Conservation (phyloP, 2,888 invertebrate species). For the Homarus gammarus region DNA sequence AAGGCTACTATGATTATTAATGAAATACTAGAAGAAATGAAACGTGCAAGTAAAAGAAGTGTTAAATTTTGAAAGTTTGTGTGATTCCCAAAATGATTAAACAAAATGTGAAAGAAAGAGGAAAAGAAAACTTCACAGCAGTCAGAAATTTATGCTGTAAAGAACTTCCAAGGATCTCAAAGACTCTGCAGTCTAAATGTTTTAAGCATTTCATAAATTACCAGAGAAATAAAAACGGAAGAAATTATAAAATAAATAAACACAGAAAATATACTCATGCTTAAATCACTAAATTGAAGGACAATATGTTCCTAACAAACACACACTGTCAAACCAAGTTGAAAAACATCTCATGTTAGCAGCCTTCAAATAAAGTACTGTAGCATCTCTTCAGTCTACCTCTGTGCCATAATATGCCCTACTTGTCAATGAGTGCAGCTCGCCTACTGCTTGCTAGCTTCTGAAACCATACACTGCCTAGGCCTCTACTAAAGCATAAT, state of each 20-base stretch:
- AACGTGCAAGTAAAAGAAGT: background rate
- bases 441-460: slow-evolving; percentile 22
- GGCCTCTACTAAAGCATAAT: slow-evolving; percentile 49
- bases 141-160: too few species aligned
- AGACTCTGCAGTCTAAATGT: too few species aligned
- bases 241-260: too few species aligned
- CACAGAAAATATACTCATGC: background rate
- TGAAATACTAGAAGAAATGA: background rate
- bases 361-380: slow-evolving; percentile 15
- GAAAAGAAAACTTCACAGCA: too few species aligned
- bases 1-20: background rate
- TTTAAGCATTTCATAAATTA: too few species aligned
- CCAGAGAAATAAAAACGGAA: too few species aligned
- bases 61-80: too few species aligned
- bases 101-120: too few species aligned
- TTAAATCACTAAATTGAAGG: background rate
- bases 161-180: too few species aligned
- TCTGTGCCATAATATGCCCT: background rate
- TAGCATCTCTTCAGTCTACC: slow-evolving; percentile 10
- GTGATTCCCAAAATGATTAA: too few species aligned
- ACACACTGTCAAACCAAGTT: background rate
- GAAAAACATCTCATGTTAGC: background rate
- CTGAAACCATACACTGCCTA: slow-evolving; percentile 16
- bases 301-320: background rate
- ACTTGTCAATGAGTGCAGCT: slow-evolving; percentile 19